Conservation (phyloP, 1,140 invertebrate species). For the Bombus difficillimus region DNA sequence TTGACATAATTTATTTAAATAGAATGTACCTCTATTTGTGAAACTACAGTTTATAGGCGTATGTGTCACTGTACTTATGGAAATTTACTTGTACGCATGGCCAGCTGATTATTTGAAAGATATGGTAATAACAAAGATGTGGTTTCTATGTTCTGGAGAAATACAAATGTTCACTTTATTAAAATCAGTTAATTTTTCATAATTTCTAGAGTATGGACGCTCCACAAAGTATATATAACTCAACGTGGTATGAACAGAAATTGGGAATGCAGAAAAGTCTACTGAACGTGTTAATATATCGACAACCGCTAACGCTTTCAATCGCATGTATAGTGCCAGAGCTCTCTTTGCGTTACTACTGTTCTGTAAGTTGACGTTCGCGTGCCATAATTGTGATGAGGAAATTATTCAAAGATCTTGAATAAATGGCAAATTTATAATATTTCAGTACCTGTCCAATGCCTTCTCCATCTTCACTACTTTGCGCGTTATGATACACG, state of each 20-base stretch:
- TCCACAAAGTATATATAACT: constrained; percentile 23
- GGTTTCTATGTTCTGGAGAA: background rate
- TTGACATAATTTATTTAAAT: background rate
- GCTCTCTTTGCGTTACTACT: constrained; percentile 64
- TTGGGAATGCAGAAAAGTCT: constrained; percentile 14
- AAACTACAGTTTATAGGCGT: constrained; percentile 54
- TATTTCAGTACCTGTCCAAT: constrained; percentile 49
- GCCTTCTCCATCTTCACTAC: constrained; percentile 38
- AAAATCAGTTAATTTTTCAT: too few relatives aligned
- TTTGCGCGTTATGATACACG: constrained; percentile 5
- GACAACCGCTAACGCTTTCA: constrained; percentile 61
- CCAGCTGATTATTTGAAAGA: constrained; percentile 47
- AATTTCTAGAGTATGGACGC: background rate
- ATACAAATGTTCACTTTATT: too few relatives aligned
- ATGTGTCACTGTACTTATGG: constrained; percentile 23
- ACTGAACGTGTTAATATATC: constrained; percentile 24
- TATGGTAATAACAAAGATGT: constrained; percentile 21
- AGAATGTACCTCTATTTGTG: constrained; percentile 37
- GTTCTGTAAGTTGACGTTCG: constrained; percentile 12
- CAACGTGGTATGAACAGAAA: constrained; percentile 14
- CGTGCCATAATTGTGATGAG: background rate
- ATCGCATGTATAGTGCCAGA: constrained; percentile 58
- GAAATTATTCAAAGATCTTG: background rate
- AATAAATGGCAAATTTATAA: background rate
- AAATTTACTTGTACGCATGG: constrained; percentile 56